Evolutionary conservation across 2,797 vertebrate species (phyloP), one percentile per base, ranked within the genome.

Genomic region (Parauchenoglanis punctatus): DNA sequence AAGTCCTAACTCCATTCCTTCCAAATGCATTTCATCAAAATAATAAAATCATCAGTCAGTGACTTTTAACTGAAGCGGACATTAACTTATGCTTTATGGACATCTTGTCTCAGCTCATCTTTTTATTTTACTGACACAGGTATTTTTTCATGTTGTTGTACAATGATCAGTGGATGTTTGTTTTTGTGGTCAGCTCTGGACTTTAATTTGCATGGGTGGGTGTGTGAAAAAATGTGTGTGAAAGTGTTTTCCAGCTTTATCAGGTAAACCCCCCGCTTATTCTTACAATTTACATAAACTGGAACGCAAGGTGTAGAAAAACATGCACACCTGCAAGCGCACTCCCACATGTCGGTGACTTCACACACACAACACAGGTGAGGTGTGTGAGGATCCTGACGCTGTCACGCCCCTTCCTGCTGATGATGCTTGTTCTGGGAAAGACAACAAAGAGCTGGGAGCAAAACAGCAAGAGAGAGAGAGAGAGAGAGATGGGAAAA

Each of bases 171-270:
- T 80, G n/a, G 1, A 3, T 75, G 59, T 82, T 78, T 87, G 56
- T 75, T 73, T 73, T 58, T 92, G 86, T 90, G 92, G 91, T 90
- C 85, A 92, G 83, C 88, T 35, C 65, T 17, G 35, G 70, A 86
- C 52, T 91, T 94, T 92, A 56, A 44, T 63, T 85, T 90, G 70
- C 91, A 87, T 86, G 40, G 89, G 91, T 87, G 77, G 80, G 89
- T 72, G 82, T 72, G 73, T 81, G 83, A 44, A 77, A 46, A 83
- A 35, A 35, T 91, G 89, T 93, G 54, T 25, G 77, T 80, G 77
- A 40, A 40, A 80, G 40, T 35, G 12, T 81, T 94, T 94, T 93
- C 86, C 93, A 92, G 90, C 92, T 94, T 91, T 85, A 58, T 31
- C 59, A 86, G 81, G 49, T 83, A 80, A 52, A 52, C 11, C 85